Base-by-base conservation (phyloP, 2,888 invertebrate genomes). In the Artemia sinica region DNA sequence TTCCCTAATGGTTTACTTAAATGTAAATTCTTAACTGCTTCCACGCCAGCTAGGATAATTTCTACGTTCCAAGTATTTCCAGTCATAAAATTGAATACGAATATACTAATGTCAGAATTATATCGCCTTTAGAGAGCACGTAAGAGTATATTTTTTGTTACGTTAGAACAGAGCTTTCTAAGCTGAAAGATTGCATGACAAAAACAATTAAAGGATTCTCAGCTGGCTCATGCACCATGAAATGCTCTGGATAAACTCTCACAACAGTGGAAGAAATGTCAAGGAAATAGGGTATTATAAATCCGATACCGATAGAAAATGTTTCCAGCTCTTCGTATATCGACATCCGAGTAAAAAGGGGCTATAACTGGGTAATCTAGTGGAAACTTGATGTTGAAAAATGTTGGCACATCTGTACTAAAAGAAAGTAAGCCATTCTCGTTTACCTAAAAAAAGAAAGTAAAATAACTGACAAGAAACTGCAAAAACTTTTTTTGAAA, bases 361-460 rank as follows among this genome's bases (percentile, higher is more conserved):
- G 94, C 90, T 74, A 96, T 89, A 2, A 89, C 84, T 0, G 93
- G 88, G 77, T 91, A 91, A 72, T 88, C 90, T 74, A 92, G 80
- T 0, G 93, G 92, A 77, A 93, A 91, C 75, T 92, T 88, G 50
- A 88, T 85, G 77, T 92, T 92, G 75, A 89, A 82, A 77, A 91
- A 95, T 68, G 84, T 83, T 9, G 90, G 85, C 72, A 94, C 86
- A 74, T 92, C 89, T n/a, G 89, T 86, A 76, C 88, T 83, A 77
- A 95, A 94, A 8, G 94, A 89, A 50, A 95, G 77, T 14, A 93
- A 83, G 66, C 95, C 95, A 79, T 90, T 92, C 75, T 86, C 86
- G 78, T 93, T 94, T 70, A 95, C 86, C 95, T 95, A 81, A 10
- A 78, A 78, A 74, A 70, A 74, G 75, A 70, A 63, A 70, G 67